Evolutionary conservation across 1,140 invertebrate species (phyloP).

Genomic region (Tenebrio molitor): DNA sequence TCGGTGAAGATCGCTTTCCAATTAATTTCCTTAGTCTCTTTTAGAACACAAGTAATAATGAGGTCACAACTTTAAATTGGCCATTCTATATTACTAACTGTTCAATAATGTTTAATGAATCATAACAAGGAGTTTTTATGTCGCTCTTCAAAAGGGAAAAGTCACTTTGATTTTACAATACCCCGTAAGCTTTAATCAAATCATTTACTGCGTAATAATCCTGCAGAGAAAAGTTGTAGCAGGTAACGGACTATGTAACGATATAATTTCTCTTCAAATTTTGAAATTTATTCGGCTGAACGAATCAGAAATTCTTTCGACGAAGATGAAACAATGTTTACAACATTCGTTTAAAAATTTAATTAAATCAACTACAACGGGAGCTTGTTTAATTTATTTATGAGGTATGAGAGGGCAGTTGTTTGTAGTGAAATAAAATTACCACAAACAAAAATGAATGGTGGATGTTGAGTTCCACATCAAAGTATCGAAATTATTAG

Average conservation of each 20-base stretch:
- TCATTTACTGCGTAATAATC: not conserved
- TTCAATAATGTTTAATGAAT: conserved; percentile 38
- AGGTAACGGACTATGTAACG: not conserved
- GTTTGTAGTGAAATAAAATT: not conserved
- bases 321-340: not conserved
- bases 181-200: not conserved
- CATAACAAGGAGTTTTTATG: conserved; percentile 21
- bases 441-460: too few species aligned
- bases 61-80: not conserved
- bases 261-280: too few species aligned
- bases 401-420: not conserved
- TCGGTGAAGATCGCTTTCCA: not conserved
- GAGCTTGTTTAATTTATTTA: too few species aligned
- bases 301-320: too few species aligned
- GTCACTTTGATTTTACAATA: conserved; percentile 11
- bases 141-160: not conserved
- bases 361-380: conserved; percentile 3
- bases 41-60: not conserved
- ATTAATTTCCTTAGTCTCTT: not conserved
- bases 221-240: not conserved
- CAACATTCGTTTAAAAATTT: conserved; percentile 5
- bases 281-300: too few species aligned
- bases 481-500: conserved; percentile 26
- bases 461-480: conserved; percentile 19
- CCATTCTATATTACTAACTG: not conserved